phyloP scores from a whole-genome alignment of 1,140 invertebrate genomes.

The Drosophila sp. region DNA sequence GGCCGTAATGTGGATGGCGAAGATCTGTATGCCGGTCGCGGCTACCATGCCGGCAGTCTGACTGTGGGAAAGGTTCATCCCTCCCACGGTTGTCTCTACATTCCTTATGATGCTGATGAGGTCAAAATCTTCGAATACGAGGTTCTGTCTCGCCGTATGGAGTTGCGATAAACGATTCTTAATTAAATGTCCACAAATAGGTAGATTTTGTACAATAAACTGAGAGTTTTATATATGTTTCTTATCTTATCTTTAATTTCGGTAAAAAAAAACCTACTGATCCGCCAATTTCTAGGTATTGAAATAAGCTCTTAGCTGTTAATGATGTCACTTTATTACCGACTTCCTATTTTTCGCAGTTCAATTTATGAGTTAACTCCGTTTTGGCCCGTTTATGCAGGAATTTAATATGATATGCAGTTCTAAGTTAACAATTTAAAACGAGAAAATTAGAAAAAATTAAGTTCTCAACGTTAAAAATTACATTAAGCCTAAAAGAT shows the following conservation, averaged over 20 bases:
- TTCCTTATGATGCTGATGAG: slow-evolving; percentile 89
- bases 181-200: slow-evolving; percentile 31
- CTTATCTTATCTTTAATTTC: slow-evolving; percentile 32
- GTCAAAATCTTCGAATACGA: slow-evolving; percentile 83
- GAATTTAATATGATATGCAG: slow-evolving; percentile 53
- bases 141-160: slow-evolving; percentile 60
- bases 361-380: slow-evolving; percentile 31
- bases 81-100: slow-evolving; percentile 89
- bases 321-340: slow-evolving; percentile 25
- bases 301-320: neutral
- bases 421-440: slow-evolving; percentile 71
- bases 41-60: slow-evolving; percentile 87
- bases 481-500: slow-evolving; percentile 52
- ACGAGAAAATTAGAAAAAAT: slow-evolving; percentile 30
- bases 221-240: slow-evolving; percentile 45
- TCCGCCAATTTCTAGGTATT: slow-evolving; percentile 2
- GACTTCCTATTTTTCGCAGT: slow-evolving; percentile 54
- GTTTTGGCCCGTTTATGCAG: slow-evolving; percentile 43
- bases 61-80: slow-evolving; percentile 91
- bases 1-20: slow-evolving; percentile 87
- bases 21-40: slow-evolving; percentile 88
- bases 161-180: slow-evolving; percentile 47
- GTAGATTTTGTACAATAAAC: slow-evolving; percentile 43
- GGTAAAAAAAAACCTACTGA: neutral
- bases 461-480: slow-evolving; percentile 55